Evolutionary conservation across 2,888 invertebrate genomes (phyloP), one percentile per base, ranked within the genome.

Genomic region (Spatulosminthurus flaviceps): DNA sequence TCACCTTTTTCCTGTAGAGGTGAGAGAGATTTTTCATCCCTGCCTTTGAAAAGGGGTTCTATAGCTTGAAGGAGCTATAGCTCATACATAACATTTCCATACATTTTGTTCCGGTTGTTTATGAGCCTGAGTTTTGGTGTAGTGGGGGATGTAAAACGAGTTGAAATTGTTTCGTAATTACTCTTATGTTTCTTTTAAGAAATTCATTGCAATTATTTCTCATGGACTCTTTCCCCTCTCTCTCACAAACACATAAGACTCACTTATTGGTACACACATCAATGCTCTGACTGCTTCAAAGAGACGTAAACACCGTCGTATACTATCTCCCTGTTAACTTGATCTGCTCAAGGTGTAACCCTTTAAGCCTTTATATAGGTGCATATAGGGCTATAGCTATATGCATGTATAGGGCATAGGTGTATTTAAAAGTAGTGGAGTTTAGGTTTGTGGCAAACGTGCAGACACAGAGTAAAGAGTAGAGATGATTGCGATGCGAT

Each of bases 121-220:
- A 34, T 9, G 34, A 34, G 5, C 34, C 34, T 34, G 34, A 34
- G 5, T 34, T 4, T 34, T 34, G n/a, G 9, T 34, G 34, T 34
- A 34, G 34, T 34, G 16, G 60, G 21, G 60, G 5, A 60, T 60
- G 60, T 60, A 60, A 60, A 60, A 60, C 60, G n/a, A 60, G 60
- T 60, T 19, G 60, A 73, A 73, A 73, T 73, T 73, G 73, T 73
- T 51, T 60, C 42, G 73, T 73, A 73, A 73, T 73, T 73, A 73
- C 73, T 73, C 51, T 24, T 51, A 73, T 73, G 60, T 51, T 73
- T 51, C 28, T 60, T 51, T 19, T 60, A 60, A 60, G 21, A 60
- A 60, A 60, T 60, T 60, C 60, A 60, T 60, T 19, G 21, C 60
- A 60, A 60, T 60, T 60, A 60, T 60, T 60, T 60, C 60, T 60